Evolutionary conservation across 92 coral and sea anemone genomes (phyloP).

Genomic region (Parazoanthus atlanticus): DNA sequence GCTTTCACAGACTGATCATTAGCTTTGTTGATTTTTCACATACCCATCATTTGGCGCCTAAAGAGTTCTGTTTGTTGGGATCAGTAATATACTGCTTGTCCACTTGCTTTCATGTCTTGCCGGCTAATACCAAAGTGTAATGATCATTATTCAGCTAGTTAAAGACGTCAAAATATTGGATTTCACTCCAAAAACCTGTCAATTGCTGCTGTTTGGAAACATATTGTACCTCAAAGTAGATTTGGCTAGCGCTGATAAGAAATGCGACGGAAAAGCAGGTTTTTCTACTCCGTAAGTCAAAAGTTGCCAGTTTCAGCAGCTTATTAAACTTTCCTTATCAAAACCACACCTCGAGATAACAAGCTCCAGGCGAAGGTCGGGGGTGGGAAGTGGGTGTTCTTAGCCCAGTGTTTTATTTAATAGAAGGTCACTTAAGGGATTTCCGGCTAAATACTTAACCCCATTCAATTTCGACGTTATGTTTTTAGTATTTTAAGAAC

Average conservation of each 20-base stretch:
- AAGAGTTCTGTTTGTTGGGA: neutral
- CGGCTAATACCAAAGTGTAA: neutral
- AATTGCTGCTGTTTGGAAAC: constrained; percentile 28
- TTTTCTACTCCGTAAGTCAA: neutral
- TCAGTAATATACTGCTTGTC: neutral
- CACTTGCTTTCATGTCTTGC: neutral
- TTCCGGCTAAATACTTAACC: constrained; percentile 41
- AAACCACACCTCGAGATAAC: constrained; percentile 10
- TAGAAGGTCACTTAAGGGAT: constrained; percentile 5
- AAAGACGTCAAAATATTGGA: constrained; percentile 31
- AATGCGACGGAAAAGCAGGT: neutral
- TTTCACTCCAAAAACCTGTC: constrained; percentile 29
- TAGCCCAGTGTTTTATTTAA: neutral
- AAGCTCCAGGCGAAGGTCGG: neutral
- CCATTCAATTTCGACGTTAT: neutral
- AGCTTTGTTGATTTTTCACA: neutral
- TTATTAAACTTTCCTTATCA: constrained; percentile 3
- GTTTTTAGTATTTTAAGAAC: neutral
- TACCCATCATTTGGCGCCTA: constrained; percentile 15
- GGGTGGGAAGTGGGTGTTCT: constrained; percentile 19
- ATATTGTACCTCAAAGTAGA: neutral
- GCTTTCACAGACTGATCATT: neutral
- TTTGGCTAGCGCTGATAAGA: neutral
- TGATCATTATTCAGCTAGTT: constrained; percentile 65
- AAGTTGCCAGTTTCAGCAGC: constrained; percentile 10